phyloP scores from a whole-genome alignment of 2,888 invertebrate species.

The Camptogramma bilineatum region DNA sequence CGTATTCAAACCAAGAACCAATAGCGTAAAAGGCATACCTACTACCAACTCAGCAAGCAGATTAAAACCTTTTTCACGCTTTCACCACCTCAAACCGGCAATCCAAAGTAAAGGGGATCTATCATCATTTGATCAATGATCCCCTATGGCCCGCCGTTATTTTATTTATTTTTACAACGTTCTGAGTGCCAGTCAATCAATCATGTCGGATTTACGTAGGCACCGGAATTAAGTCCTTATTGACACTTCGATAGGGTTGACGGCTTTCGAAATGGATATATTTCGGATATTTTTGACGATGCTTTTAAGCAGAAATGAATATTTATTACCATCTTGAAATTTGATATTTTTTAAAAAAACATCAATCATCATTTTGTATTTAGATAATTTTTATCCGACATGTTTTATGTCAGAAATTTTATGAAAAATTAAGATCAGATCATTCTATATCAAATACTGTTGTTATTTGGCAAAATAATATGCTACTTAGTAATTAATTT shows the following conservation, averaged over 20 bases:
- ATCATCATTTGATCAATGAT: conserved; percentile 62
- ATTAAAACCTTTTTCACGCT: background rate
- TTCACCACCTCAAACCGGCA: conserved; percentile 47
- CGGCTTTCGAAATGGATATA: conserved; percentile 23
- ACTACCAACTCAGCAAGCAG: too few relatives aligned
- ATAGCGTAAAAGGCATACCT: too few relatives aligned
- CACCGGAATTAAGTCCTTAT: conserved; percentile 46
- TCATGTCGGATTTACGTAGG: conserved; percentile 68
- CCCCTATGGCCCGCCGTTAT: conserved; percentile 42
- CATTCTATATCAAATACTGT: too few relatives aligned
- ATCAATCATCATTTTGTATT: too few relatives aligned
- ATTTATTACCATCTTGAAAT: too few relatives aligned
- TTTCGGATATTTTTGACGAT: conserved; percentile 12
- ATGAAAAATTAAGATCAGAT: too few relatives aligned
- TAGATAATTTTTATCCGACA: too few relatives aligned
- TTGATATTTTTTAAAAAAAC: too few relatives aligned
- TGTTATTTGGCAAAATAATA: too few relatives aligned
- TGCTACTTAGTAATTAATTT: too few relatives aligned
- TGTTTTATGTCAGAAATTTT: too few relatives aligned
- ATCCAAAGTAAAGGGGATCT: conserved; percentile 53
- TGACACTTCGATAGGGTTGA: conserved; percentile 44
- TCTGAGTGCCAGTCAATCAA: conserved; percentile 67
- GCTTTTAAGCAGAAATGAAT: background rate
- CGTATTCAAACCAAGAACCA: too few relatives aligned
- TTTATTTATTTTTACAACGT: conserved; percentile 50